These are phyloP conservation scores for Heliconius nattereri DNA, from an alignment of 1,140 invertebrate genomes.

Conservation along the genomic window DNA sequence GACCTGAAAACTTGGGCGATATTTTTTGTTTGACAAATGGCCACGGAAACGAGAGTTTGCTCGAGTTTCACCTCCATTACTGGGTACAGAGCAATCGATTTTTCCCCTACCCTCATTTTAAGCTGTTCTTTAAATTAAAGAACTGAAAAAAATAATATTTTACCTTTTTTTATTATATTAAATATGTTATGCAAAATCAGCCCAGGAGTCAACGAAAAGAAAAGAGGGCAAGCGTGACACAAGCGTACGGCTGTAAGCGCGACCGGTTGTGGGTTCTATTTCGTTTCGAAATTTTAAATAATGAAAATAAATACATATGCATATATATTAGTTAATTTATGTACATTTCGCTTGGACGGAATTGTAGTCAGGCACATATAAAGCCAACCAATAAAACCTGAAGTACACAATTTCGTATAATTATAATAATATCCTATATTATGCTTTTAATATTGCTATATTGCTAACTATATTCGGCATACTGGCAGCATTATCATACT, in stretches of 20 bases:
- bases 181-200: too few relatives aligned
- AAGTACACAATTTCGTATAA: background rate
- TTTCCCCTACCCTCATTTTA: constrained; percentile 29
- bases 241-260: too few relatives aligned
- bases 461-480: background rate
- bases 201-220: too few relatives aligned
- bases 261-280: too few relatives aligned
- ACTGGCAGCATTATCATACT: constrained; percentile 6
- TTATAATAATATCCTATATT: constrained; percentile 14
- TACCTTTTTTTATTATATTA: background rate
- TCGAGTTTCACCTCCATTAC: constrained; percentile 41
- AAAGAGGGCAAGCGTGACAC: too few relatives aligned
- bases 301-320: too few relatives aligned
- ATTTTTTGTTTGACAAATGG: constrained; percentile 63
- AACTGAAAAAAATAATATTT: background rate
- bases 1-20: constrained; percentile 55
- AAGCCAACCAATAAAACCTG: background rate
- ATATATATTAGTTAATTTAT: too few relatives aligned
- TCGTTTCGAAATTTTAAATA: too few relatives aligned
- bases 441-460: constrained; percentile 12
- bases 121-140: constrained; percentile 15
- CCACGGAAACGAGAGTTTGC: constrained; percentile 52
- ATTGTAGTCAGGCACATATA: background rate
- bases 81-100: constrained; percentile 40
- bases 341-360: background rate